phyloP scores from a whole-genome alignment of 2,888 invertebrate species.

The Lepidocyrtinus sp. region DNA sequence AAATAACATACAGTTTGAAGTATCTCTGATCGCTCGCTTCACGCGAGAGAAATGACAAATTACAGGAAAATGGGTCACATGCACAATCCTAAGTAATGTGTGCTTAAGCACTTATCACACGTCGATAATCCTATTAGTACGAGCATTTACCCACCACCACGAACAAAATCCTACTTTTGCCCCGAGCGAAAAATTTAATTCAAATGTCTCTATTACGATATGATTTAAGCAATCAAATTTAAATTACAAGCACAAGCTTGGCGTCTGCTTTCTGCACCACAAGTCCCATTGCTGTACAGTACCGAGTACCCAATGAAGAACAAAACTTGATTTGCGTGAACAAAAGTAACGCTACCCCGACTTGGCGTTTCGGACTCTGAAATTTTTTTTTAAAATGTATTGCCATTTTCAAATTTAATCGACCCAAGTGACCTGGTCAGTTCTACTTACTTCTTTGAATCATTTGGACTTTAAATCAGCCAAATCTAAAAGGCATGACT shows the following conservation, averaged over 20 bases:
- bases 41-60: background rate
- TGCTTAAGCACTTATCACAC: background rate
- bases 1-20: too few relatives aligned
- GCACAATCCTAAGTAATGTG: background rate
- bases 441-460: too few relatives aligned
- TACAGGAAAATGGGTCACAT: slow-evolving; percentile 9
- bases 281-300: slow-evolving; percentile 18
- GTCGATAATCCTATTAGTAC: slow-evolving; percentile 12
- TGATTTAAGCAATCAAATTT: slow-evolving; percentile 9
- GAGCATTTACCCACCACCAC: too few relatives aligned
- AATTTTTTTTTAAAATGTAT: too few relatives aligned
- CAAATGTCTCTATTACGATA: background rate
- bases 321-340: background rate
- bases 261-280: slow-evolving; percentile 3
- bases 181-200: background rate
- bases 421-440: too few relatives aligned
- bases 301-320: background rate
- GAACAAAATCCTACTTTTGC: slow-evolving; percentile 2
- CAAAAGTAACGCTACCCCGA: too few relatives aligned
- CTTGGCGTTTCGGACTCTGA: too few relatives aligned
- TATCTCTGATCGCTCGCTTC: too few relatives aligned
- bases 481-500: too few relatives aligned
- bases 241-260: too few relatives aligned
- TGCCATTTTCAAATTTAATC: too few relatives aligned
- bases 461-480: too few relatives aligned